Conservation (phyloP, 2,113 vertebrate species). For the Oenanthe melanoleuca region DNA sequence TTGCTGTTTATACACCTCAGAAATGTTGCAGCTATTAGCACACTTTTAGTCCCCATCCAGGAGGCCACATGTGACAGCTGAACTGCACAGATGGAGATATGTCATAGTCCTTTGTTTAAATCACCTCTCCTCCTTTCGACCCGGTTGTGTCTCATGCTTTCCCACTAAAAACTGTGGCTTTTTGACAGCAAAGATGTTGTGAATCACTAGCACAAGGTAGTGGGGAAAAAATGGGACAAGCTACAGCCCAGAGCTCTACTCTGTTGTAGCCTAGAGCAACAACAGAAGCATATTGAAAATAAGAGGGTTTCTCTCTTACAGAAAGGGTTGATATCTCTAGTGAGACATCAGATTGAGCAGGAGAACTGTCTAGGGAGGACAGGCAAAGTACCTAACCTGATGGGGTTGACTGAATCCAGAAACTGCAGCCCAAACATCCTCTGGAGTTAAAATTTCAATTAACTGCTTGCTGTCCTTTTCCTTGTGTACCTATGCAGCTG, state of each 20-base stretch:
- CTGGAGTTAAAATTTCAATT: neutral
- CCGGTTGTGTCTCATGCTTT: neutral
- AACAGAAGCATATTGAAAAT: neutral
- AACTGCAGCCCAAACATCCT: neutral
- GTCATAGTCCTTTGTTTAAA: neutral
- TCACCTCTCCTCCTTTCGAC: slow-evolving; percentile 5
- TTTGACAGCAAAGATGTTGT: slow-evolving; percentile 29
- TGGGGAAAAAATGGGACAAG: neutral
- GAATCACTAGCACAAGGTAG: neutral
- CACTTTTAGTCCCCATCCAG: neutral
- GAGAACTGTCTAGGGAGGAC: neutral
- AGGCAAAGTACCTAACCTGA: neutral
- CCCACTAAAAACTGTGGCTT: neutral
- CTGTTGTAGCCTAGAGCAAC: slow-evolving; percentile 16
- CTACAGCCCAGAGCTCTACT: neutral
- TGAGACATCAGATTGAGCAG: neutral
- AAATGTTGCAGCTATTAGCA: neutral
- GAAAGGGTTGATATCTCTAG: neutral
- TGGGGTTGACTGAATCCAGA: neutral
- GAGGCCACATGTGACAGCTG: neutral
- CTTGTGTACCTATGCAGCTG: neutral
- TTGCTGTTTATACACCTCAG: neutral
- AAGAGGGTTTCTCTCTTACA: neutral
- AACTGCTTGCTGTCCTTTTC: neutral
- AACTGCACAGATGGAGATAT: slow-evolving; percentile 51